Conservation (phyloP, 2,113 vertebrate species). For the Anas platyrhynchos region DNA sequence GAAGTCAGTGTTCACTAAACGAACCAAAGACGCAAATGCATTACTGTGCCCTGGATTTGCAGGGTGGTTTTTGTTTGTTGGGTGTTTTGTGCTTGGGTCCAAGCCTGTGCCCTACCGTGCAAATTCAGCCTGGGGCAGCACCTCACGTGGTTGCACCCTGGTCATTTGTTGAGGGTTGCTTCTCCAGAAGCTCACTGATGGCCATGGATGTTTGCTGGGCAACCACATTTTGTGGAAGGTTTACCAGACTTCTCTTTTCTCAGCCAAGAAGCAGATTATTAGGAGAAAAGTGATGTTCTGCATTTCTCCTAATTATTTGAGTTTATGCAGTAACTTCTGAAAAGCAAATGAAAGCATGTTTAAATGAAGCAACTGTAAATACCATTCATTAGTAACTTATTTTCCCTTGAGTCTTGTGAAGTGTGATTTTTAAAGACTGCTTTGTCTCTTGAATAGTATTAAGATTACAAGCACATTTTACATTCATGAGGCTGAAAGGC, state of each 20-base stretch:
- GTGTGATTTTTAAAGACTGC: constrained; percentile 79
- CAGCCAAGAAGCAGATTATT: constrained; percentile 7
- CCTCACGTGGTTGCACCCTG: rapidly evolving
- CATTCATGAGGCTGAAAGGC: constrained; percentile 80
- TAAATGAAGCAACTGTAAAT: constrained; percentile 80
- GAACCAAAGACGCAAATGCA: neutral
- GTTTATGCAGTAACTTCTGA: constrained; percentile 71
- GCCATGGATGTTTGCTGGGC: neutral
- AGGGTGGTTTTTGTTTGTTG: neutral
- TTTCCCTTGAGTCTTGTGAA: constrained; percentile 82
- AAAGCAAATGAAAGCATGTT: constrained; percentile 71
- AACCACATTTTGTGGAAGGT: neutral
- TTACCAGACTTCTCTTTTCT: constrained; percentile 16
- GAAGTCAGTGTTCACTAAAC: neutral
- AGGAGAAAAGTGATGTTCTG: constrained; percentile 12
- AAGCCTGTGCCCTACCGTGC: neutral
- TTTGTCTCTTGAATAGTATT: constrained; percentile 78
- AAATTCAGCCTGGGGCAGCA: neutral
- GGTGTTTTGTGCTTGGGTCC: neutral
- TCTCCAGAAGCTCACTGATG: neutral
- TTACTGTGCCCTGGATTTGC: neutral
- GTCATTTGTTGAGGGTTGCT: neutral
- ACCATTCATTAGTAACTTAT: constrained; percentile 82
- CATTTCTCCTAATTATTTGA: constrained; percentile 63
- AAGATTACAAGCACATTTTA: constrained; percentile 82